Evolutionary conservation across 2,113 vertebrate species (phyloP), one percentile per base, ranked within the genome.

Genomic region (Leptosomus discolor): DNA sequence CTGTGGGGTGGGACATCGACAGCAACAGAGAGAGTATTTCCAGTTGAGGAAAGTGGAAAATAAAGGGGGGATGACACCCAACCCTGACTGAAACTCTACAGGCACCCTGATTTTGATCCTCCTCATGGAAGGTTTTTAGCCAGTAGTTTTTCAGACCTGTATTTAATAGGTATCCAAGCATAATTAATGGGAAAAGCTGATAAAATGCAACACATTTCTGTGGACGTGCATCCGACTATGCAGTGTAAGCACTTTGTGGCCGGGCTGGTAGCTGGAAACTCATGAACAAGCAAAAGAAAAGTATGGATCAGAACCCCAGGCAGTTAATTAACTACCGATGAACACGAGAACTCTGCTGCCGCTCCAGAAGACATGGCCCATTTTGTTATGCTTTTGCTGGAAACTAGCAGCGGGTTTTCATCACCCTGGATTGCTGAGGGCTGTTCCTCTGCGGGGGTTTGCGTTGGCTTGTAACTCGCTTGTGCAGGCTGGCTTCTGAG

Each of bases 341-440:
- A 58, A 82, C 4, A 22, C 11, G 46, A 67, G 27, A 26, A 8
- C 11, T n/a, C 16, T 12, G 64, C 10, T 54, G 78, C 74, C 73
- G 69, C 70, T 88, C 41, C 41, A 70, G 78, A 8, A 29, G 50
- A n/a, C 5, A 46, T 15, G 51, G 43, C 43, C 81, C 26, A 12
- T 2, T n/a, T 2, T 63, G 37, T 45, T 50, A 8, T 34, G 3
- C 27, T 3, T 18, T 6, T 24, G 37, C 60, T 77, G 29, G 12
- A 26, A n/a, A 12, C 37, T 7, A 11, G 5, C 34, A 30, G 39
- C 0, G 3, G 53, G 6, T 32, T 37, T 11, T 1, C 15, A 58
- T 56, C 20, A 1, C 45, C 26, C n/a, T 16, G 34, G 15, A 4
- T 37, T 9, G 11, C 23, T 32, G 2, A 10, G 0, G 13, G 8